Conservation (phyloP, 2,797 vertebrate species). For the Hippoglossus hippoglossus region DNA sequence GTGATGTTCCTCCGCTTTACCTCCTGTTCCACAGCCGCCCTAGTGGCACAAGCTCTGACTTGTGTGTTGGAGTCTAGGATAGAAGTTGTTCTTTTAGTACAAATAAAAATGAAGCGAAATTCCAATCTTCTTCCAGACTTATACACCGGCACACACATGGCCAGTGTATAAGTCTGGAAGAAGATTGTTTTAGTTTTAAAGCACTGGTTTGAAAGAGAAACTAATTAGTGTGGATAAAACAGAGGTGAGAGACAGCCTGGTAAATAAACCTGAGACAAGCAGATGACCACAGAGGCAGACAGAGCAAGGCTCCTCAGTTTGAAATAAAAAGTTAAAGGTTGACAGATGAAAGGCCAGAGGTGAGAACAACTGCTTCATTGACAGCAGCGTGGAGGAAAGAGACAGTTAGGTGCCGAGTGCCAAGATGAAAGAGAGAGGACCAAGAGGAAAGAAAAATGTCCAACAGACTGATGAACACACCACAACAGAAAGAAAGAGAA, state of each 20-base stretch:
- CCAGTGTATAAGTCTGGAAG: too few relatives aligned
- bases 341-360: slow-evolving; percentile 8
- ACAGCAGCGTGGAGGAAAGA: neutral
- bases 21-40: too few relatives aligned
- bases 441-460: neutral
- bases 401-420: neutral
- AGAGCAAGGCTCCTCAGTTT: neutral
- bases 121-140: too few relatives aligned
- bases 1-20: too few relatives aligned
- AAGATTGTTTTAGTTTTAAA: too few relatives aligned
- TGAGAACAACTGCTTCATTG: neutral
- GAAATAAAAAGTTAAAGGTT: neutral
- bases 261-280: neutral
- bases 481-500: slow-evolving; percentile 1
- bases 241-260: neutral
- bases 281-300: slow-evolving; percentile 1
- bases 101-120: too few relatives aligned
- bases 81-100: too few relatives aligned
- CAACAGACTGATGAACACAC: neutral
- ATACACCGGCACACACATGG: too few relatives aligned
- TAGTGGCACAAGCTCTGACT: too few relatives aligned
- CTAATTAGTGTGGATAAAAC: neutral
- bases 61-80: too few relatives aligned
- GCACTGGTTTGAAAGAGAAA: neutral
- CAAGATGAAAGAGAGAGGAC: neutral